Conservation (phyloP, 1,140 invertebrate species). For the Drosophila yakuba region DNA sequence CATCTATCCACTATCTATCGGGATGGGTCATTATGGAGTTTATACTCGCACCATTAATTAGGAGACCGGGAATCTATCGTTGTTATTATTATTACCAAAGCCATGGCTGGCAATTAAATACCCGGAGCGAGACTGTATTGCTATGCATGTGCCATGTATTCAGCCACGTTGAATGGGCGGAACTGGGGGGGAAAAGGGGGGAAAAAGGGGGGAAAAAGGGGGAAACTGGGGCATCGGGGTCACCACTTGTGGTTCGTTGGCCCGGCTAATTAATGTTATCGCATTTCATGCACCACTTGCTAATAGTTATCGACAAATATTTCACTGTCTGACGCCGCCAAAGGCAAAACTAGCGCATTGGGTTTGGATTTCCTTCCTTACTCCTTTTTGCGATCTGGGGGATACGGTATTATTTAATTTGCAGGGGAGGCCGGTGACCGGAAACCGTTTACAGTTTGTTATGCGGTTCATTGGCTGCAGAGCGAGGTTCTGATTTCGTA, state of each 20-base stretch:
- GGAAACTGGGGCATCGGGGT: not conserved
- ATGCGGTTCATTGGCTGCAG: slow-evolving; percentile 36
- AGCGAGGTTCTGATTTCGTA: slow-evolving; percentile 12
- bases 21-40: not conserved
- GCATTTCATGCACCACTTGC: slow-evolving; percentile 79
- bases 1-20: not conserved
- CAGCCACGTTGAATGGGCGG: not conserved
- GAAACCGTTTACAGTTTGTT: slow-evolving; percentile 31
- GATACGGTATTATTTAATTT: slow-evolving; percentile 59
- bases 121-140: slow-evolving; percentile 11
- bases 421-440: slow-evolving; percentile 10
- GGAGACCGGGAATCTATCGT: slow-evolving; percentile 11
- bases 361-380: slow-evolving; percentile 10
- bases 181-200: not conserved
- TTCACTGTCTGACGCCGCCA: slow-evolving; percentile 53
- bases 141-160: slow-evolving; percentile 1
- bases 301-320: slow-evolving; percentile 83
- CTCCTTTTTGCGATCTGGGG: slow-evolving; percentile 7
- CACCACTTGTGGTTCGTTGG: slow-evolving; percentile 45
- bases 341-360: slow-evolving; percentile 12
- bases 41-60: slow-evolving; percentile 33
- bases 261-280: slow-evolving; percentile 78
- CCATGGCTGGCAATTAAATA: slow-evolving; percentile 47
- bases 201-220: no score
- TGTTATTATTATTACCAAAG: slow-evolving; percentile 46